Evolutionary conservation across 1,140 invertebrate genomes (phyloP), one percentile per base, ranked within the genome.

Genomic region (Bombus breviceps): DNA sequence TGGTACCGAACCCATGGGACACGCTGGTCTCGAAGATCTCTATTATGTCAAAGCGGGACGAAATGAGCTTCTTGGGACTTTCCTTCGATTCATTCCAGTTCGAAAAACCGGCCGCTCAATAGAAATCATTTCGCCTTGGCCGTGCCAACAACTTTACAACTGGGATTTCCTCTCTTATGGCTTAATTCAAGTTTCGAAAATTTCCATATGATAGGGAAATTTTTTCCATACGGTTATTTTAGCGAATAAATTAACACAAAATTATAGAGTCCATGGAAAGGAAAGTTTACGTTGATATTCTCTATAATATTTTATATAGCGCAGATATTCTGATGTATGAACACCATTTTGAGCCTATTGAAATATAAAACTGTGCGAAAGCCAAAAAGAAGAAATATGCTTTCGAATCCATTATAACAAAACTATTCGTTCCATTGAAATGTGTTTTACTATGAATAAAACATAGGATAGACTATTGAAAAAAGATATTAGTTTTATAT

Each of bases 51-150:
- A 73, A 88, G 81, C 85, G 87, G 81, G 81, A 85, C 89, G 71
- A 89, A 92, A 92, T 92, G 90, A 91, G 92, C 91, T 92, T 92
- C 87, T 71, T 89, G 83, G 83, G 87, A 91, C 87, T 92, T 92
- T 91, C 82, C 62, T 84, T 88, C 90, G 74, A 85, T 88, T 90
- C 82, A 86, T 92, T 34, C 73, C 73, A 72, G 34, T 82, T 75
- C 68, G 73, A 86, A 81, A 84, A 90, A 78, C 79, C 83, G 84
- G 89, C 89, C 87, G 68, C 28, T 85, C 82, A 86, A 83, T 88
- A 79, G 84, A 69, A 86, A 89, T 90, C 73, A 90, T 89, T 90
- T 89, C 74, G 47, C 28, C 15, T 43, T 43, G 12, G 18, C 22
- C 1, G 41, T 18, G 15, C 43, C 25, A 25, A 79, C 57, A 32